Evolutionary conservation across 2,888 invertebrate genomes (phyloP).

Genomic region (Ditula angustiorana): DNA sequence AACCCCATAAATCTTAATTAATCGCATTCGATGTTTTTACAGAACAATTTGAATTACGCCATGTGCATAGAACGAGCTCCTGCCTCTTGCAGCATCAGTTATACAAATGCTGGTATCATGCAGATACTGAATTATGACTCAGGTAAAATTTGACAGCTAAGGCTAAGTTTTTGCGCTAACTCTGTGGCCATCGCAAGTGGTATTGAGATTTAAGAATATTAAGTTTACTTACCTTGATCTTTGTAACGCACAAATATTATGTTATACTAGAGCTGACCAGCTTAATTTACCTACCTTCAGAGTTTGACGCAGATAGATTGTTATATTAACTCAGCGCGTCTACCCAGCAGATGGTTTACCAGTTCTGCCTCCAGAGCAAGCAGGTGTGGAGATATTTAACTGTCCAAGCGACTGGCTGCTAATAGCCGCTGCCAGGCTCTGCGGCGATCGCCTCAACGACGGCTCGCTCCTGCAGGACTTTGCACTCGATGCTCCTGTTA

Average conservation of each 20-base stretch:
- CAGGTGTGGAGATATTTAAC: slow-evolving; percentile 90
- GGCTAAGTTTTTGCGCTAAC: no score
- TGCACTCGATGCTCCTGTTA: slow-evolving; percentile 88
- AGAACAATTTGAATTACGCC: slow-evolving; percentile 92
- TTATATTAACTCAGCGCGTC: neutral
- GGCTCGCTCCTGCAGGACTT: slow-evolving; percentile 87
- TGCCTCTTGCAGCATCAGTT: slow-evolving; percentile 88
- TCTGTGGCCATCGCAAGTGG: no score
- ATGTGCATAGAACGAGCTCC: slow-evolving; percentile 88
- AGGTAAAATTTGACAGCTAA: slow-evolving; percentile 69
- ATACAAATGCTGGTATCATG: slow-evolving; percentile 85
- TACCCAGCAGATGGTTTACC: slow-evolving; percentile 83
- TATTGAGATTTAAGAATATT: no score
- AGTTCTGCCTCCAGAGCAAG: slow-evolving; percentile 88
- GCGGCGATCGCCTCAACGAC: slow-evolving; percentile 91
- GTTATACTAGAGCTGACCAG: no score
- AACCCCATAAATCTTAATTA: no score
- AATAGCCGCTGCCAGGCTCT: slow-evolving; percentile 88
- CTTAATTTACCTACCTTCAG: no score
- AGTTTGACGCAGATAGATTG: no score
- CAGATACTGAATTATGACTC: slow-evolving; percentile 88
- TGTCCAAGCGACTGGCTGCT: slow-evolving; percentile 91
- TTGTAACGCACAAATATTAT: no score
- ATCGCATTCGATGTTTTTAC: slow-evolving; percentile 64
- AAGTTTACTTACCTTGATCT: no score